Evolutionary conservation across 2,113 vertebrate genomes (phyloP).

Genomic region (Cryptotis parvus): DNA sequence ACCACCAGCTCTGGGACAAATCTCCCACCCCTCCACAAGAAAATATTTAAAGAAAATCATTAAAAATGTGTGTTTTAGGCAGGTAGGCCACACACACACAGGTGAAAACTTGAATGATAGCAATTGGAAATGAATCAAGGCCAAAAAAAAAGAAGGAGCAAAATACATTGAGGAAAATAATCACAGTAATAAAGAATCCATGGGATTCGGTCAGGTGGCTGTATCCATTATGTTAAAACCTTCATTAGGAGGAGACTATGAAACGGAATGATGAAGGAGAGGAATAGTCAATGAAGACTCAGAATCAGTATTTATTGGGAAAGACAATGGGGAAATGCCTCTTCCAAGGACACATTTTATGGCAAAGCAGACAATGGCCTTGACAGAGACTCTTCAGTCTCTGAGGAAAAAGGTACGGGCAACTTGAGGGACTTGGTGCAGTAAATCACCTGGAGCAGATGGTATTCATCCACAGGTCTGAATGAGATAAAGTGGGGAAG

Average conservation of each 20-base stretch:
- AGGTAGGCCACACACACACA: background rate
- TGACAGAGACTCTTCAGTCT: slow-evolving; percentile 74
- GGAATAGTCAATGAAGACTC: slow-evolving; percentile 53
- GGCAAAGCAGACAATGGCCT: slow-evolving; percentile 69
- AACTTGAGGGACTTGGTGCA: slow-evolving; percentile 54
- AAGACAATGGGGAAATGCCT: slow-evolving; percentile 70
- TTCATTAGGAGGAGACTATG: slow-evolving; percentile 60
- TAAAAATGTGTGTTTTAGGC: background rate
- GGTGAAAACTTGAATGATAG: background rate
- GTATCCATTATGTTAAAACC: slow-evolving; percentile 32
- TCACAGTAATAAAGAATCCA: slow-evolving; percentile 20
- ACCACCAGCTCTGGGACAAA: too few relatives aligned
- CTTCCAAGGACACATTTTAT: slow-evolving; percentile 80
- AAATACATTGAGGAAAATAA: slow-evolving; percentile 46
- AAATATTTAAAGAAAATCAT: background rate
- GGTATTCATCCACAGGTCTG: slow-evolving; percentile 73
- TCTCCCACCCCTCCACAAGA: too few relatives aligned
- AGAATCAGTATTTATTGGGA: slow-evolving; percentile 81
- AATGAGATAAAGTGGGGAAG: slow-evolving; percentile 70
- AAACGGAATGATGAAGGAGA: slow-evolving; percentile 66
- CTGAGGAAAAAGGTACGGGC: slow-evolving; percentile 63
- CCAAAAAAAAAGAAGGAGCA: background rate
- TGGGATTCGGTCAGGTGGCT: slow-evolving; percentile 26
- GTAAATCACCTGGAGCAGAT: slow-evolving; percentile 80
- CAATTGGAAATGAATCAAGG: background rate